These are phyloP conservation scores for Pluvianellus socialis DNA, from an alignment of 2,113 vertebrate genomes.

Conservation along the genomic window DNA sequence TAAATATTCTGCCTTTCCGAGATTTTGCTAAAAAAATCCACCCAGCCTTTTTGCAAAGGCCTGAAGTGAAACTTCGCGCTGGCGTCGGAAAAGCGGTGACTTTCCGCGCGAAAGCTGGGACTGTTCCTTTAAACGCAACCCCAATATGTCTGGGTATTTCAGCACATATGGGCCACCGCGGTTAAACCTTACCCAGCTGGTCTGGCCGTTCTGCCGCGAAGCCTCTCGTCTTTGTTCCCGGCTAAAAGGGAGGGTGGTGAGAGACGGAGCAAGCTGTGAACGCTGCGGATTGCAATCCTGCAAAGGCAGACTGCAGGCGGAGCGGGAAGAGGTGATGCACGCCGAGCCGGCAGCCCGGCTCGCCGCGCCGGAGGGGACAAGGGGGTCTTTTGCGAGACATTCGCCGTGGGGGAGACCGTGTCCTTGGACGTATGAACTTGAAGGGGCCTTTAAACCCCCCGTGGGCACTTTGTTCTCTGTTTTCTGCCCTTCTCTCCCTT, in stretches of 20 bases:
- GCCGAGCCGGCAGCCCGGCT: not conserved
- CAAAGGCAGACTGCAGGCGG: not conserved
- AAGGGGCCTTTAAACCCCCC: not conserved
- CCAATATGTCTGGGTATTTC: slow-evolving; percentile 70
- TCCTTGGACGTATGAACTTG: not conserved
- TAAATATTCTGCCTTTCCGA: not conserved
- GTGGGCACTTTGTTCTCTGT: not conserved
- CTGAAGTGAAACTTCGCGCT: not conserved
- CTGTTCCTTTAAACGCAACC: slow-evolving; percentile 52
- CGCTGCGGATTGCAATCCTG: slow-evolving; percentile 42
- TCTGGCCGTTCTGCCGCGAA: slow-evolving; percentile 44
- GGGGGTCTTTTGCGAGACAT: not conserved
- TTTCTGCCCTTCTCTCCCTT: slow-evolving; percentile 5
- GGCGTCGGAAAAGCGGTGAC: not conserved
- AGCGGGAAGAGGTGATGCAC: not conserved
- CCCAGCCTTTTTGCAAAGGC: not conserved
- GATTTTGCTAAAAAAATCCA: not conserved
- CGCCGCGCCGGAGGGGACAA: not conserved
- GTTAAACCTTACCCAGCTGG: slow-evolving; percentile 57
- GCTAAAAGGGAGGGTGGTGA: slow-evolving; percentile 58
- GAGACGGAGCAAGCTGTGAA: slow-evolving; percentile 62
- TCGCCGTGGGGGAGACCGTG: not conserved
- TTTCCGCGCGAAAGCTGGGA: not conserved
- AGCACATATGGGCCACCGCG: slow-evolving; percentile 63
- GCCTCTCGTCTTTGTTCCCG: slow-evolving; percentile 54